Percentiles rank a stretch among this genome's conserved stretches.
These are phyloP conservation scores for Dyspetes luteomarginatus DNA, from an alignment of 2,888 invertebrate genomes.

Conservation along the genomic window DNA sequence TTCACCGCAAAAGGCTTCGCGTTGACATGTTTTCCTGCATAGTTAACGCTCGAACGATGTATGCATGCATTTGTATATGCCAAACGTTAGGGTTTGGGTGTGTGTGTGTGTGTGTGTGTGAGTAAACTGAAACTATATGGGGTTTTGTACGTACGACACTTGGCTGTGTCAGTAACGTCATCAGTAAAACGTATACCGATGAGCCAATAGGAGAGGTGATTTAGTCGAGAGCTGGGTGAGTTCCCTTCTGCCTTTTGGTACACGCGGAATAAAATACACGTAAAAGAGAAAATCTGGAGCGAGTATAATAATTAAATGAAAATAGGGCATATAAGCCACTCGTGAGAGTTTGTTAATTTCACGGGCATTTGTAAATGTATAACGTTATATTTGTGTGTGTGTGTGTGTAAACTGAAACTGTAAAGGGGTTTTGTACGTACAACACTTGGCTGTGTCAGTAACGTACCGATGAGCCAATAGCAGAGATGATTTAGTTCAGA, in stretches of 20 bases:
- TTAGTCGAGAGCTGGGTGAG: slow-evolving; percentile 5
- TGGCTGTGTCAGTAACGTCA: neutral
- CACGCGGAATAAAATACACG: neutral
- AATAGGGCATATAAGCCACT: no score
- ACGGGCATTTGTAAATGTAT: neutral
- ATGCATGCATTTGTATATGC: slow-evolving; percentile 1
- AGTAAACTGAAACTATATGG: neutral
- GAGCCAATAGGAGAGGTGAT: neutral
- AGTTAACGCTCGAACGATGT: slow-evolving; percentile 36
- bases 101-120: neutral
- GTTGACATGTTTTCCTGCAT: slow-evolving; percentile 28
- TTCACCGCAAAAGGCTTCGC: slow-evolving; percentile 27
- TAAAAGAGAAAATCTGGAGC: neutral
- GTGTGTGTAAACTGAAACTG: neutral
- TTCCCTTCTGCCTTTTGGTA: neutral
- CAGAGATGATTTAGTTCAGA: neutral
- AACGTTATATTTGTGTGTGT: neutral
- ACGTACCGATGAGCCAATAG: neutral
- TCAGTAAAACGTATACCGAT: neutral
- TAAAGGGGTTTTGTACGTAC: neutral
- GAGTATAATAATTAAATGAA: neutral
- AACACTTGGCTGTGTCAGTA: neutral
- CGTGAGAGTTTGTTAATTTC: no score
- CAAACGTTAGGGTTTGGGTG: neutral
- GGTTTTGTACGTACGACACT: neutral